Evolutionary conservation across 1,140 invertebrate species (phyloP).

Genomic region (roundworm (Caenorhabditis elegans)): DNA sequence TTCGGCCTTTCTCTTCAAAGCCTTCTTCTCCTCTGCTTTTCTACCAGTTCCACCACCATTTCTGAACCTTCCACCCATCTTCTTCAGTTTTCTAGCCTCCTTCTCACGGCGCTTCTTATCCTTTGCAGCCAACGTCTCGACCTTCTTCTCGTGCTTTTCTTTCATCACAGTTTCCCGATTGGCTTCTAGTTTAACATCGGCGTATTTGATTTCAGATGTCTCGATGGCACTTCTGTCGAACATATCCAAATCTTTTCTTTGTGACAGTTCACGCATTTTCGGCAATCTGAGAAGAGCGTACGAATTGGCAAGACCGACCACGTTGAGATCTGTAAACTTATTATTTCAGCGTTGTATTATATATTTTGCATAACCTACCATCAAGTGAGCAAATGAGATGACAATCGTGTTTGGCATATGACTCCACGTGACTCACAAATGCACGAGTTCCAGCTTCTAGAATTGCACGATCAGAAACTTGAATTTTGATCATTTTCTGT

Average conservation of each 20-base stretch:
- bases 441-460: slow-evolving; percentile 78
- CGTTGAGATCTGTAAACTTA: slow-evolving; percentile 75
- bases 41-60: not conserved
- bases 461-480: slow-evolving; percentile 39
- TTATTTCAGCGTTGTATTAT: not conserved
- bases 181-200: slow-evolving; percentile 31
- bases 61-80: not conserved
- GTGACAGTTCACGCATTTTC: slow-evolving; percentile 89
- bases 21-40: not conserved
- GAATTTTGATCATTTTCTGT: slow-evolving; percentile 52
- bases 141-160: slow-evolving; percentile 41
- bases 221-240: slow-evolving; percentile 52
- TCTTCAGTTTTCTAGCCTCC: slow-evolving; percentile 35
- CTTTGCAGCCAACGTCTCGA: slow-evolving; percentile 32
- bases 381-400: slow-evolving; percentile 83
- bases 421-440: slow-evolving; percentile 90
- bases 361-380: slow-evolving; percentile 69
- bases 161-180: slow-evolving; percentile 37
- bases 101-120: slow-evolving; percentile 17
- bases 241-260: slow-evolving; percentile 54
- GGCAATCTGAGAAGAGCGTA: slow-evolving; percentile 88
- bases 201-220: slow-evolving; percentile 47
- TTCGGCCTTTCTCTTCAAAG: slow-evolving; percentile 43
- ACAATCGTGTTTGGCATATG: slow-evolving; percentile 94
- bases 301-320: slow-evolving; percentile 80